Evolutionary conservation across 2,888 invertebrate genomes (phyloP).

Genomic region (Kryphioiulus occultus): DNA sequence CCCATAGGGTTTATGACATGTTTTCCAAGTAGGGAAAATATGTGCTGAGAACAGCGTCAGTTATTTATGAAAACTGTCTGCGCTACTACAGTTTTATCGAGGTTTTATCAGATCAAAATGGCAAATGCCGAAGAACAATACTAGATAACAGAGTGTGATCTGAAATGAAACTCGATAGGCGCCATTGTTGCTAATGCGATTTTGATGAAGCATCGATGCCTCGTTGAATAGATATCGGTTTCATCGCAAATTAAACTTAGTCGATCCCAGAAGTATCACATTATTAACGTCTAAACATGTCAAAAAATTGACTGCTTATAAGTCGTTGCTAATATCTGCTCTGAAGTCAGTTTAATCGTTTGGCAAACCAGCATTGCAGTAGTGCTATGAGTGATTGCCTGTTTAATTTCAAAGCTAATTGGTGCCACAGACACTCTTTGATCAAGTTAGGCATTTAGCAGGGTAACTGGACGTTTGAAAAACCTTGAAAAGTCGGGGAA

Average conservation of each 20-base stretch:
- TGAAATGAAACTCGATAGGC: constrained; percentile 22
- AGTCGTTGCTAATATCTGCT: too few species aligned
- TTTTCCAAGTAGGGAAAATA: background rate
- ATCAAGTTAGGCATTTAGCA: background rate
- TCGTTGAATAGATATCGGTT: background rate
- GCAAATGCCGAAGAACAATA: background rate
- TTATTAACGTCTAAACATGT: too few species aligned
- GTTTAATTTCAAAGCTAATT: background rate
- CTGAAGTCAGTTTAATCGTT: too few species aligned
- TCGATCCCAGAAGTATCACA: too few species aligned
- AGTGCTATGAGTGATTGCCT: background rate
- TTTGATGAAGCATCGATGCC: background rate
- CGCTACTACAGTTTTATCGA: background rate
- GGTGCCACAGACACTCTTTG: background rate
- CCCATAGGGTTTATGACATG: constrained; percentile 25
- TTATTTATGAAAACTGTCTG: background rate
- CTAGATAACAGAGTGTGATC: background rate
- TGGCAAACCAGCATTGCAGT: background rate
- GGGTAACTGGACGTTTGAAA: too few species aligned
- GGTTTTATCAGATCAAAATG: constrained; percentile 9
- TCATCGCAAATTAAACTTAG: too few species aligned
- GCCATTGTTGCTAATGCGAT: background rate
- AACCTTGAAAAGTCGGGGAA: too few species aligned
- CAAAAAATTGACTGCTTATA: too few species aligned
- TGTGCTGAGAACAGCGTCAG: background rate